These are phyloP conservation scores for Nudaria mundana DNA, from an alignment of 2,888 invertebrate species.

Conservation along the genomic window DNA sequence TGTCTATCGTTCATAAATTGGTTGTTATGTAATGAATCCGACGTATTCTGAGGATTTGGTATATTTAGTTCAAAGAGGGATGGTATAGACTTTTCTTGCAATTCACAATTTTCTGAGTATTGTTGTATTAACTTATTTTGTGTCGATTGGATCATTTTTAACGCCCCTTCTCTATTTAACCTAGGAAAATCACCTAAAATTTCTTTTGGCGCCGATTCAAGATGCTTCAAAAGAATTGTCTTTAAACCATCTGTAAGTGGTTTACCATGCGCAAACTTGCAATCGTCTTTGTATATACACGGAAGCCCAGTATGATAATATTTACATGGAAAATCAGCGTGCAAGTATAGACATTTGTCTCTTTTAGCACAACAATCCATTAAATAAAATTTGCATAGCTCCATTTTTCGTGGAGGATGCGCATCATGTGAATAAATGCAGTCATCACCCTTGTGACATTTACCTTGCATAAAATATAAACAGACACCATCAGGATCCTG, in stretches of 20 bases:
- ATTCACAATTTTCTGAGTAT: slow-evolving; percentile 55
- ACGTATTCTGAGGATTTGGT: slow-evolving; percentile 57
- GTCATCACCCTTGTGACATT: slow-evolving; percentile 91
- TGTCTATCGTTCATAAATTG: slow-evolving; percentile 60
- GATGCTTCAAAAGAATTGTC: slow-evolving; percentile 85
- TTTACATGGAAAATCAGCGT: slow-evolving; percentile 98
- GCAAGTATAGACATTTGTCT: slow-evolving; percentile 97
- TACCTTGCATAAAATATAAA: slow-evolving; percentile 93
- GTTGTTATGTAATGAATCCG: slow-evolving; percentile 45
- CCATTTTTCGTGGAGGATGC: slow-evolving; percentile 91
- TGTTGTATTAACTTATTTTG: slow-evolving; percentile 71
- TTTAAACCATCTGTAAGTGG: slow-evolving; percentile 91
- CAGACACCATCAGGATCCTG: slow-evolving; percentile 88
- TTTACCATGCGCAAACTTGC: slow-evolving; percentile 96
- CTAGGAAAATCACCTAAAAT: slow-evolving; percentile 95
- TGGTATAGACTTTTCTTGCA: slow-evolving; percentile 62
- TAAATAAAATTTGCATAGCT: slow-evolving; percentile 97
- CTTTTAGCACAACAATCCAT: slow-evolving; percentile 97
- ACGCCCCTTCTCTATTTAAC: slow-evolving; percentile 88
- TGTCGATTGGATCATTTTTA: slow-evolving; percentile 77
- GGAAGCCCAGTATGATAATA: slow-evolving; percentile 96
- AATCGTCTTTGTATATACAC: slow-evolving; percentile 90
- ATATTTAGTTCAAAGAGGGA: slow-evolving; percentile 75
- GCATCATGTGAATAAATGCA: slow-evolving; percentile 94
- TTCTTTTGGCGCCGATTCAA: slow-evolving; percentile 95